Base-by-base conservation (phyloP, 1,140 invertebrate genomes). In the Chironomus striatipennis region DNA sequence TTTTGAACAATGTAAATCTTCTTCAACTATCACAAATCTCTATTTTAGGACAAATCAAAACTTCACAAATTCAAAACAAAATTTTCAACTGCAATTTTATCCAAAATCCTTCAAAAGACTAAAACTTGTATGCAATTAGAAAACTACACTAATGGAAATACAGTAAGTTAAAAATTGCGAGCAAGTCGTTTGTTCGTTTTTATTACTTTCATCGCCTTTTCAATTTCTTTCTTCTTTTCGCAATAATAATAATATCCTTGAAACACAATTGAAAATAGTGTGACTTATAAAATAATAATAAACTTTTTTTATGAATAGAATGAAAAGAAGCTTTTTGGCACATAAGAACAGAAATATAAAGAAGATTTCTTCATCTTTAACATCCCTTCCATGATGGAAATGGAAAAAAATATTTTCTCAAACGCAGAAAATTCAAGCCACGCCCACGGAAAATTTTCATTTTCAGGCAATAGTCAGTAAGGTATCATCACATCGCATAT, bases 401-500 rank as follows among this genome's bases (percentile, higher is more conserved):
- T 57, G 47, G 17, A 70, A 70, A 70, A 70, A 70, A 70, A 20
- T 20, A 21, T 70, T 70, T 70, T 20, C 20, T 21, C 18, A 8
- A 34, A 18, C 10, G n/a, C 20, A 20, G 9, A 18, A 15, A 15
- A 7, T 70, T 70, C 7, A 18, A 70, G 20, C 65, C 65, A 70
- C 65, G 65, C 65, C 65, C 65, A 8, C 17, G 8, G 18, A 70
- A 21, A 9, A 20, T 70, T 70, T 70, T 70, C 17, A 70, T 70
- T 18, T 70, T 70, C 17, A 18, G n/a, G 9, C 65, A 70, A 57
- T 57, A n/a, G n/a, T 34, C 10, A 57, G 12, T 20, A 70, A 70
- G 65, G 65, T 70, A 70, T 70, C 65, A 70, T 70, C 65, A 70
- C n/a, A 10, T 10, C 47, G n/a, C 47, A 57, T 57, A 57, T 57